Percentiles rank a stretch among this genome's conserved stretches.
Evolutionary conservation across 2,888 invertebrate species (phyloP).

Genomic region (Pachydiplax longipennis): DNA sequence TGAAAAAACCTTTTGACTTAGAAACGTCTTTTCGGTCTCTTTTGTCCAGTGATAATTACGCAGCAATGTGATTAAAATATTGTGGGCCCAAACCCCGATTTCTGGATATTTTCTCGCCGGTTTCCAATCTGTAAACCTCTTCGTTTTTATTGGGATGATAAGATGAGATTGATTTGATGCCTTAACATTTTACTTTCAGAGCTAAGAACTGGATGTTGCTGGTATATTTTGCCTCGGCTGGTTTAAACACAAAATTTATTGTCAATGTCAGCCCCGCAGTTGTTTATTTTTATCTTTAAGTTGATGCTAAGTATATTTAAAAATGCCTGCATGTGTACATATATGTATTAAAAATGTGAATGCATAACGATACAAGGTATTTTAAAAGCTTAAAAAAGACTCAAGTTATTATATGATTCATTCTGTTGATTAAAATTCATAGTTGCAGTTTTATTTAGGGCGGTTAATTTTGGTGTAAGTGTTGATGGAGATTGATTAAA

Average conservation of each 20-base stretch:
- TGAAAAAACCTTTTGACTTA: neutral
- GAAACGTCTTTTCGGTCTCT: neutral
- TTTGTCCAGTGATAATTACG: neutral
- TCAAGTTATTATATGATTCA: neutral
- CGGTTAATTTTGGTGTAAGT: neutral
- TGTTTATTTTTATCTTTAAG: neutral
- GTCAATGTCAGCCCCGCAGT: neutral
- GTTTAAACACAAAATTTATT: neutral
- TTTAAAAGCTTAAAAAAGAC: constrained; percentile 33
- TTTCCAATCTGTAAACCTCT: neutral
- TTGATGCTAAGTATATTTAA: neutral
- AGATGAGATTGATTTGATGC: constrained; percentile 4
- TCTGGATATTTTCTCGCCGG: neutral
- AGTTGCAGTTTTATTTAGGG: constrained; percentile 1
- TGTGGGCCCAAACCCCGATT: neutral
- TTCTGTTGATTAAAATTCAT: constrained; percentile 1
- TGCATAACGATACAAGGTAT: neutral
- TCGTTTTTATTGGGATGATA: neutral
- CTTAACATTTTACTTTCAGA: neutral
- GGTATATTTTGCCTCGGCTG: neutral
- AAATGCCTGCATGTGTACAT: neutral
- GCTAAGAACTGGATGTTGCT: neutral
- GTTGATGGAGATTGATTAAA: neutral
- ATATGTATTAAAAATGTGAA: neutral
- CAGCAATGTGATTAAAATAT: neutral